phyloP scores from a whole-genome alignment of 1,140 invertebrate genomes.

The Leptinotarsa lineolata region DNA sequence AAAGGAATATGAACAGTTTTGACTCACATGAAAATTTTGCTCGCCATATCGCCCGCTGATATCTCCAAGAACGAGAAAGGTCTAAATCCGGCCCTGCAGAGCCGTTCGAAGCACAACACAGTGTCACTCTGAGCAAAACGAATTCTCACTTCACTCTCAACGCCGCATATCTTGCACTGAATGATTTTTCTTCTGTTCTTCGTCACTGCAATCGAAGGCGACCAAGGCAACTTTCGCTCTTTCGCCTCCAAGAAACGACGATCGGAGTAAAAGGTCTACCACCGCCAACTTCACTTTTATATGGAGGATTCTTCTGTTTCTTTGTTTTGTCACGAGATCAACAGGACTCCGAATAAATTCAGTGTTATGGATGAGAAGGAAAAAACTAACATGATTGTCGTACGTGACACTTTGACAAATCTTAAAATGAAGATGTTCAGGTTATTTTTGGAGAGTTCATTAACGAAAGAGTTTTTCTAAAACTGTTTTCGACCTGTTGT shows the following conservation, averaged over 20 bases:
- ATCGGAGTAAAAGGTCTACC: slow-evolving; percentile 11
- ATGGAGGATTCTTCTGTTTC: slow-evolving; percentile 9
- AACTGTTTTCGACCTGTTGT: no score
- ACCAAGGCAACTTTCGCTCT: slow-evolving; percentile 22
- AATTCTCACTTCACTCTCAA: slow-evolving; percentile 16
- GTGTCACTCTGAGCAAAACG: slow-evolving; percentile 17
- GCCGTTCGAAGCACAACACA: slow-evolving; percentile 11
- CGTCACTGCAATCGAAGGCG: not conserved
- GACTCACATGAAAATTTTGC: slow-evolving; percentile 16
- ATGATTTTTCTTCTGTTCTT: not conserved
- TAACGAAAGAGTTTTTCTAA: no score
- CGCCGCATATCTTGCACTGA: slow-evolving; percentile 15
- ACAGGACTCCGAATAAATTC: not conserved
- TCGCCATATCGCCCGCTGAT: not conserved
- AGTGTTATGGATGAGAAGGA: not conserved
- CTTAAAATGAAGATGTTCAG: no score
- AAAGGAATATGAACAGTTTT: no score
- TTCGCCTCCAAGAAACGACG: slow-evolving; percentile 10
- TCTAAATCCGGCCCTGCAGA: slow-evolving; percentile 8
- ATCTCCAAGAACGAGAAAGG: slow-evolving; percentile 4
- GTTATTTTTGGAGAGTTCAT: no score
- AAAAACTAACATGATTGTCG: no score
- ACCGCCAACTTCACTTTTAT: slow-evolving; percentile 23
- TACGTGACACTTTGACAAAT: no score
- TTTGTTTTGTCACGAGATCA: slow-evolving; percentile 9